Conservation (phyloP, 2,888 invertebrate genomes). For the Brachynemurus nebulosus region DNA sequence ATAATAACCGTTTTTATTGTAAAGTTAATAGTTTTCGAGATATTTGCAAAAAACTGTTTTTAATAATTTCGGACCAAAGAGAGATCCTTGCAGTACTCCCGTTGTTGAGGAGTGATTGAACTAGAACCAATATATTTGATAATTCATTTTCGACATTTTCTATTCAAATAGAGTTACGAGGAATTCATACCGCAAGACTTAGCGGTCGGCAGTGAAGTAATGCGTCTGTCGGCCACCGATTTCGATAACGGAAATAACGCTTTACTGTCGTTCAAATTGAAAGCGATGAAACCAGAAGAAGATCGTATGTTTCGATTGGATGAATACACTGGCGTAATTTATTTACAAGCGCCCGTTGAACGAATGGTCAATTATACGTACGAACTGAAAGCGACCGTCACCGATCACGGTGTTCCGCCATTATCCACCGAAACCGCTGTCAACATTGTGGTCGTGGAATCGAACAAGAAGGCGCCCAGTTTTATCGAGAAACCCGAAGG, state of each 20-base stretch:
- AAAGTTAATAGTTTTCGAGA: too few relatives aligned
- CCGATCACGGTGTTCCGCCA: conserved; percentile 54
- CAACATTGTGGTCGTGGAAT: conserved; percentile 72
- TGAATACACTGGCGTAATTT: conserved; percentile 70
- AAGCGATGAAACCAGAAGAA: conserved; percentile 33
- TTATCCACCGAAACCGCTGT: conserved; percentile 61
- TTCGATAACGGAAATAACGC: conserved; percentile 88
- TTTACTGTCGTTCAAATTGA: conserved; percentile 56
- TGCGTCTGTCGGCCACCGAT: conserved; percentile 85
- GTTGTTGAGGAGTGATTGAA: too few relatives aligned
- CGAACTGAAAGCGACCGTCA: conserved; percentile 58
- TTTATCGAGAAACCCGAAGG: conserved; percentile 48
- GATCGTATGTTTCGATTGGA: conserved; percentile 69
- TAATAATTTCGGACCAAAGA: too few relatives aligned
- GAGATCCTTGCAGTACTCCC: too few relatives aligned
- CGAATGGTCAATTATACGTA: conserved; percentile 42
- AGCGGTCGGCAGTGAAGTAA: conserved; percentile 55
- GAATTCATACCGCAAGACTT: conserved; percentile 76
- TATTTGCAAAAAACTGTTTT: too few relatives aligned
- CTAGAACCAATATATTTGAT: too few relatives aligned
- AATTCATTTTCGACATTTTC: too few relatives aligned
- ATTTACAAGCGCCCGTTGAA: conserved; percentile 46
- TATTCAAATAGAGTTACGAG: conserved; percentile 40
- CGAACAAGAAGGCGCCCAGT: conserved; percentile 71
- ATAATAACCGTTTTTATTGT: too few relatives aligned